Percentiles rank a stretch among this genome's conserved stretches.
Conservation (phyloP, 2,113 vertebrate species). For the Notothenia rossii region DNA sequence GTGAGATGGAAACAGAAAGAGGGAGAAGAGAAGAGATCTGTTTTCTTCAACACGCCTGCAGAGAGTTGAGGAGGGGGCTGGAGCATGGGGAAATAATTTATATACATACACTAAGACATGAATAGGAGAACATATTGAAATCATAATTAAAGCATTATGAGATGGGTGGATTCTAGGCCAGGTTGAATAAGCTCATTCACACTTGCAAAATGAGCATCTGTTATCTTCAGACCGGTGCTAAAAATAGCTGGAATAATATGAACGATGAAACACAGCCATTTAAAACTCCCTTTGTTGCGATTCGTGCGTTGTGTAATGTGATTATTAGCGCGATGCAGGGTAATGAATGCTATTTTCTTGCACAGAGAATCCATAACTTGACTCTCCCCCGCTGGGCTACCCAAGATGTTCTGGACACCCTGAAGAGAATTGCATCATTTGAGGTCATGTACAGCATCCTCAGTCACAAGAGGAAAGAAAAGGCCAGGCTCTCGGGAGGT, state of each 20-base stretch:
- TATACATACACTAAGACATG: constrained; percentile 39
- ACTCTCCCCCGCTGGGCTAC: constrained; percentile 89
- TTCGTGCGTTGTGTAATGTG: constrained; percentile 51
- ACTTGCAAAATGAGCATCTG: constrained; percentile 77
- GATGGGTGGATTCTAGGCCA: constrained; percentile 60
- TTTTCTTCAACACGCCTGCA: constrained; percentile 34
- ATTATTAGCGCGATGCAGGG: constrained; percentile 39
- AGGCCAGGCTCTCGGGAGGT: constrained; percentile 91
- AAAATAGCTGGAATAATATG: constrained; percentile 71
- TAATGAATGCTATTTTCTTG: constrained; percentile 37
- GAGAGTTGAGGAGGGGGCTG: neutral
- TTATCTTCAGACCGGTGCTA: constrained; percentile 69
- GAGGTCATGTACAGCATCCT: constrained; percentile 84
- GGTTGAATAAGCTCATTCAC: constrained; percentile 69
- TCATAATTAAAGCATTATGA: constrained; percentile 65
- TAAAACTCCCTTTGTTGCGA: constrained; percentile 44
- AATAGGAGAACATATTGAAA: constrained; percentile 67
- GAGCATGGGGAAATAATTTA: constrained; percentile 11
- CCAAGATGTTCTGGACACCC: constrained; percentile 78
- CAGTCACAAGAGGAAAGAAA: constrained; percentile 87
- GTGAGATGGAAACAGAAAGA: constrained; percentile 4
- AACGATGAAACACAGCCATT: constrained; percentile 55
- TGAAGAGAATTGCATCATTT: constrained; percentile 86
- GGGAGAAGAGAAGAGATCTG: neutral
- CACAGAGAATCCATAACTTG: constrained; percentile 87